phyloP scores from a whole-genome alignment of 2,113 vertebrate genomes.

The Poicephalus gulielmi region DNA sequence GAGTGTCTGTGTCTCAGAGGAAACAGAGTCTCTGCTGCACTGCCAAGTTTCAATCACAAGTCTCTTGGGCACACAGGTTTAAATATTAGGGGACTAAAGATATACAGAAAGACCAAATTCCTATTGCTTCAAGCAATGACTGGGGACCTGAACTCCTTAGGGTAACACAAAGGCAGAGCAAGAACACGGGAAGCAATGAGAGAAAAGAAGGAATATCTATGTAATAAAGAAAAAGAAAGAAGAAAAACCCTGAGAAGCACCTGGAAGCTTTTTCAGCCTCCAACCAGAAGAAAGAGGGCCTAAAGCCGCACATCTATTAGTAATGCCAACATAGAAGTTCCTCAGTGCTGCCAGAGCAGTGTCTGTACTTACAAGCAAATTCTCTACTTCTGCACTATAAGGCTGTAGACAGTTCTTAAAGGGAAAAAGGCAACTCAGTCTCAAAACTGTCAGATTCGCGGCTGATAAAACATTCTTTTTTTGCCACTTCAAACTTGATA shows the following conservation, averaged over 20 bases:
- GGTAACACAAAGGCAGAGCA: neutral
- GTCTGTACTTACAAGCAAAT: neutral
- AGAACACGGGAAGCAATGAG: neutral
- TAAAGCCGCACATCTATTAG: neutral
- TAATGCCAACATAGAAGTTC: neutral
- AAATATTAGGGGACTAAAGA: neutral
- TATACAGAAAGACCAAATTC: neutral
- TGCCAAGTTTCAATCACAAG: neutral
- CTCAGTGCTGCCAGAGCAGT: neutral
- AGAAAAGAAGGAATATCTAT: neutral
- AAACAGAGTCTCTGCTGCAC: neutral
- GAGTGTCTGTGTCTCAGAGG: neutral
- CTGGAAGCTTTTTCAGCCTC: constrained; percentile 24
- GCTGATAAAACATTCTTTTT: neutral
- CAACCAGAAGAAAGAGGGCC: neutral
- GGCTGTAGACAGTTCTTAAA: neutral
- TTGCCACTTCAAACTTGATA: constrained; percentile 29
- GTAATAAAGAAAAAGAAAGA: neutral
- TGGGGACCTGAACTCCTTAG: neutral
- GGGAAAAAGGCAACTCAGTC: neutral
- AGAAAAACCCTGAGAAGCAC: constrained; percentile 33
- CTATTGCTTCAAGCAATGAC: neutral
- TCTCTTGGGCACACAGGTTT: neutral
- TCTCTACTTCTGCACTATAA: neutral
- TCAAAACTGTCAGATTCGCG: neutral